Base-by-base conservation (phyloP, 2,797 vertebrate genomes). In the Microctenopoma stevenorrisi region DNA sequence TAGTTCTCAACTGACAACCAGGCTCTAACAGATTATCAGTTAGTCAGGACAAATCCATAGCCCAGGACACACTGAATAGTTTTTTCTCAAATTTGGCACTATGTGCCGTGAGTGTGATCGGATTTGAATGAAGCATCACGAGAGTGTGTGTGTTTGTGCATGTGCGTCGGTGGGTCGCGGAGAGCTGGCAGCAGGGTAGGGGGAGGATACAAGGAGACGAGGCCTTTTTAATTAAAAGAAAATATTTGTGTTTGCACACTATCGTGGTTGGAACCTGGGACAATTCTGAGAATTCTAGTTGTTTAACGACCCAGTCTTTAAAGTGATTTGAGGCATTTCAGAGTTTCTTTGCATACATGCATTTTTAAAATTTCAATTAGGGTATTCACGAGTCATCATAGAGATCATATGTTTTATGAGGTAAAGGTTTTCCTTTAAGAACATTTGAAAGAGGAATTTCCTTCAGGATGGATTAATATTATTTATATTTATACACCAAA, bases 161-260 rank as follows among this genome's bases (percentile, higher is more conserved):
- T 22, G 44, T n/a, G 61, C 16, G 30, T 5, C 40, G 62, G 70
- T 18, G 64, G 61, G 57, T 55, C 5, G 52, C 40, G 60, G 64
- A 63, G 74, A 46, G 65, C 78, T 59, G 76, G 83, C 74, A 87
- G 83, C 82, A 84, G 78, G 82, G 74, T 79, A 86, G 83, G 86
- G 84, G 87, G 91, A 84, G 87, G 88, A 82, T 89, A 79, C 69
- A 71, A 68, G 46, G 33, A 79, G 86, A 85, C 80, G 86, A 91
- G 88, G 68, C 75, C 82, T 85, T 91, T 88, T 90, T 91, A 92
- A 94, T 93, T 93, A 93, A 93, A 93, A 85, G 89, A 93, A 92
- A 93, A 94, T 92, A 93, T 93, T 93, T 92, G 89, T 92, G 88
- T 92, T 93, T 91, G 89, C 87, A 63, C 84, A 82, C 86, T 72